Percentiles rank a stretch among this genome's conserved stretches.
These are phyloP conservation scores for Halichoerus grypus DNA, from an alignment of 2,113 vertebrate genomes.

Conservation along the genomic window DNA sequence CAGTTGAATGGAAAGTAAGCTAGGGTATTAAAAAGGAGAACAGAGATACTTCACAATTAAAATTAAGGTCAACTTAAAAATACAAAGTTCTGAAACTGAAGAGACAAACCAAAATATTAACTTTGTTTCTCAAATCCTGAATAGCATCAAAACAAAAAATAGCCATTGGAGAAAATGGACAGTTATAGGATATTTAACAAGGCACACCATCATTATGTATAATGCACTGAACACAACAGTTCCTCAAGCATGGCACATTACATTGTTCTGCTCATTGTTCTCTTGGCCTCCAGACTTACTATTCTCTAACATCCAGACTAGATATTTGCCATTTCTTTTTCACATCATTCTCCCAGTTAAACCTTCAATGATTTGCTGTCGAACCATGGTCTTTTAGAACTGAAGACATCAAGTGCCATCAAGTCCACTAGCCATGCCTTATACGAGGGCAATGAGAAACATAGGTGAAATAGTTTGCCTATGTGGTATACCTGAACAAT, in stretches of 20 bases:
- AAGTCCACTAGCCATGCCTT: neutral
- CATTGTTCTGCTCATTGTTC: neutral
- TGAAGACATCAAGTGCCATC: neutral
- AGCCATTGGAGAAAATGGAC: neutral
- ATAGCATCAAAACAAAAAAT: constrained; percentile 24
- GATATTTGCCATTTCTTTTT: constrained; percentile 27
- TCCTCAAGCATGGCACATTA: neutral
- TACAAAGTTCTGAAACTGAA: neutral
- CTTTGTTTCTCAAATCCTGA: neutral
- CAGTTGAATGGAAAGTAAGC: constrained; percentile 59
- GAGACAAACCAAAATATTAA: neutral
- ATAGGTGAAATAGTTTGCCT: neutral
- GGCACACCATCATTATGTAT: neutral
- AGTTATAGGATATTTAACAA: neutral
- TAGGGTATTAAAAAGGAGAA: constrained; percentile 56
- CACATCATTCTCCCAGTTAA: neutral
- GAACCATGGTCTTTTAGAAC: neutral
- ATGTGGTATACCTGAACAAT: neutral
- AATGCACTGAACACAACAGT: neutral
- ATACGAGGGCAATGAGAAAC: neutral
- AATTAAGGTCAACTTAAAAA: constrained; percentile 62
- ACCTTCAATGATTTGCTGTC: neutral
- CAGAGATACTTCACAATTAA: constrained; percentile 45
- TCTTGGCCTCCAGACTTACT: neutral
- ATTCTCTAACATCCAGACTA: neutral